Base-by-base conservation (phyloP, 2,888 invertebrate genomes). In the Cartodere bifasciata region DNA sequence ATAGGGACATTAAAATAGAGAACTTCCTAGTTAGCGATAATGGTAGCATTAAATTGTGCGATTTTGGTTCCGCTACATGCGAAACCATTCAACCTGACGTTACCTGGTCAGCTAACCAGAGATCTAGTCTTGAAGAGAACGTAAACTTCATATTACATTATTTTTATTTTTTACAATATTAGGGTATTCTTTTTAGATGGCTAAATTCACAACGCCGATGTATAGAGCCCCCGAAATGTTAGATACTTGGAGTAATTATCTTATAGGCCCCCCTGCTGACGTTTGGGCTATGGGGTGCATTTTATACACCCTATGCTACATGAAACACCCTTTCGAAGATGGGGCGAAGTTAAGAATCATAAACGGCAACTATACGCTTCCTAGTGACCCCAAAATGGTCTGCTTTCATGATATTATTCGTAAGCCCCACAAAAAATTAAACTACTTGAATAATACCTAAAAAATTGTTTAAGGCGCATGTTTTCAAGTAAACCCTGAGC, bases 201-300 rank as follows among this genome's bases (percentile, higher is more conserved):
- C 80, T 24, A 71, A 72, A 50, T 77, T 73, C 48, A 87, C 88
- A 13, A 88, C 88, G 6, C 88, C 88, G 1, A 87, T 87, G 97
- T 98, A 98, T 61, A 71, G 98, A 55, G 86, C 97, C 1, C 98
- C 98, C 16, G 98, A 98, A 68, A 92, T 97, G 81, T 68, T 97
- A 40, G 95, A 97, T 55, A 87, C 94, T 3, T 98, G 97, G 85
- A 88, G 82, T 51, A 94, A 98, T 57, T 80, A 82, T 53, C 83
- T 81, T 38, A 91, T 98, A 43, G 91, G 91, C 33, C 74, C 84
- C 41, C 77, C 84, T 23, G 77, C 83, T 2, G 98, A 99, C 62
- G 70, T 94, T 20, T 98, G 98, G 98, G 95, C 97, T 0, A 64
- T 98, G 9, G 98, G 98, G 4, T 98, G 98, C 60, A 75, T 98